These are phyloP conservation scores for Eristalinus sepulchralis DNA, from an alignment of 2,888 invertebrate genomes.

Conservation along the genomic window DNA sequence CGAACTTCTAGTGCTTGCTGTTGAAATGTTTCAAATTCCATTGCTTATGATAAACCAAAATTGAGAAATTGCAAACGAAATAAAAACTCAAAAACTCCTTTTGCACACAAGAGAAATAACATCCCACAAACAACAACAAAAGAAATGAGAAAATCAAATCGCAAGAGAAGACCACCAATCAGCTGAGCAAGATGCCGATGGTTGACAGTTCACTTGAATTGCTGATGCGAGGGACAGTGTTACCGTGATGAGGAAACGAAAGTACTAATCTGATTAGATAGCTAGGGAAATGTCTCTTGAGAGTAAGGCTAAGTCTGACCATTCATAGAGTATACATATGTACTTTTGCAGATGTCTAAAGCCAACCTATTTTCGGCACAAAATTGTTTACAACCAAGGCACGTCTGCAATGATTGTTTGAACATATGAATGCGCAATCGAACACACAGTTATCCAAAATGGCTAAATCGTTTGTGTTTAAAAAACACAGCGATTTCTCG, in stretches of 20 bases:
- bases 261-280: no score
- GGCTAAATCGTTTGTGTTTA: no score
- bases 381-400: no score
- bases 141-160: constrained; percentile 16
- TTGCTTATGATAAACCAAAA: not conserved
- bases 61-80: not conserved
- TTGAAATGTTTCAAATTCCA: constrained; percentile 77
- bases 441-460: no score
- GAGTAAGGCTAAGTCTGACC: no score
- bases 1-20: constrained; percentile 78
- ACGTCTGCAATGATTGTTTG: no score
- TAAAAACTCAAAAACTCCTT: not conserved
- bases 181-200: not conserved
- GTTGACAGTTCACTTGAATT: not conserved
- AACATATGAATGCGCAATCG: no score
- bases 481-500: no score
- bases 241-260: not conserved
- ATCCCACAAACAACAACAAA: not conserved
- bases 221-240: not conserved
- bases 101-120: not conserved
- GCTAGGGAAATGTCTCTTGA: no score
- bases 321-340: no score
- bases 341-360: no score
- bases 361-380: no score
- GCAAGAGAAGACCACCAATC: not conserved